These are phyloP conservation scores for Helicoverpa zea DNA, from an alignment of 1,140 invertebrate genomes.

Conservation along the genomic window DNA sequence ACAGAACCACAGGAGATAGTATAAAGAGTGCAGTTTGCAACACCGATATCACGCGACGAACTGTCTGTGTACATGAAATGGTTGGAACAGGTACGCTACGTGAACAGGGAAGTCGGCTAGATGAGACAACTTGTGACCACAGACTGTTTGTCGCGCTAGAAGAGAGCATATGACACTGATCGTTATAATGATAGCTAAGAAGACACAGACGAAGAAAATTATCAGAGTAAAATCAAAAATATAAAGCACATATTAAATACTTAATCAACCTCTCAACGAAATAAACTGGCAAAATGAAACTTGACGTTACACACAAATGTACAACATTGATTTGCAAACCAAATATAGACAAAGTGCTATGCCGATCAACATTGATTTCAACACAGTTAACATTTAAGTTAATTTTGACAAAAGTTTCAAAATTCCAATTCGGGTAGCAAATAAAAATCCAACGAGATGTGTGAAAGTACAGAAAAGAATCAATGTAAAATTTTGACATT, in stretches of 20 bases:
- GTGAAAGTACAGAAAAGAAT: conserved; percentile 26
- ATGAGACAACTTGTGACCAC: conserved; percentile 5
- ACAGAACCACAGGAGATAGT: conserved; percentile 85
- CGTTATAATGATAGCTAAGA: conserved; percentile 81
- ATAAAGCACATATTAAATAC: conserved; percentile 72
- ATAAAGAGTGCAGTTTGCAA: conserved; percentile 87
- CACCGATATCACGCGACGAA: conserved; percentile 78
- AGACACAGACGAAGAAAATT: conserved; percentile 78
- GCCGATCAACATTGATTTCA: conserved; percentile 68
- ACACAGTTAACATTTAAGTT: conserved; percentile 21
- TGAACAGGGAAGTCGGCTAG: neutral
- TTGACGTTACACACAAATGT: conserved; percentile 76
- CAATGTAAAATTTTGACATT: conserved; percentile 31
- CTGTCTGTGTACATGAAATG: conserved; percentile 56
- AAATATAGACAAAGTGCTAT: conserved; percentile 81
- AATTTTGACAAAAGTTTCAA: conserved; percentile 45
- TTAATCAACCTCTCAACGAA: conserved; percentile 64
- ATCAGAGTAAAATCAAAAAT: conserved; percentile 69
- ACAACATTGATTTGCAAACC: conserved; percentile 84
- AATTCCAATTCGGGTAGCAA: conserved; percentile 41
- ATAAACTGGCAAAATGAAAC: conserved; percentile 74
- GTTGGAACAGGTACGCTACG: neutral
- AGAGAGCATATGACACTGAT: conserved; percentile 83
- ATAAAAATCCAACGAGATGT: conserved; percentile 33
- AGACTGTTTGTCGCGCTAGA: conserved; percentile 72